Evolutionary conservation across 2,113 vertebrate species (phyloP), one percentile per base, ranked within the genome.

Genomic region (Carlito syrichta): DNA sequence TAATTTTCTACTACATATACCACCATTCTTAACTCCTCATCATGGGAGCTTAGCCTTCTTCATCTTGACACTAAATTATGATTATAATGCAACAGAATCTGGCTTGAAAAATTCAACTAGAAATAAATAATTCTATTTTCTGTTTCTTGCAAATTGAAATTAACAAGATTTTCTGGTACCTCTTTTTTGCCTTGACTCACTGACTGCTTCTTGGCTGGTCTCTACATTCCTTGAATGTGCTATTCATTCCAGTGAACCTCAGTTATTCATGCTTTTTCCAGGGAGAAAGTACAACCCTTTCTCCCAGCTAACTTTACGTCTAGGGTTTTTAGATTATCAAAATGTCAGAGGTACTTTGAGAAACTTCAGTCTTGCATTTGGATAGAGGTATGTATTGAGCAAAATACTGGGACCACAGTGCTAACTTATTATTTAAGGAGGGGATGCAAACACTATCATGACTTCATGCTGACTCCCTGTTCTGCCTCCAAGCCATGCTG

Each of bases 31-130:
- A 93, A 77, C 11, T 78, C 22, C 56, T 92, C 11, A 63, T 22
- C 11, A 35, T 27, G 9, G 40, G 66, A 40, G 8, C n/a, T 82
- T 25, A 43, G 25, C 52, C n/a, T 60, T 40, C 82, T 96, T 91
- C 48, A 66, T 50, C 56, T n/a, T 95, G 60, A 58, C 8, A 38
- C 45, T 52, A 40, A 85, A 93, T 89, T 73, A 16, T 17, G 11
- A 86, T 89, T 91, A 69, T 19, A 83, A 17, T 40, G 62, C 66
- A 56, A 92, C 4, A 52, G 32, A 74, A 63, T 91, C 60, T 62
- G 76, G 14, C 48, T 89, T 95, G 69, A 74, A 89, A 89, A 87
- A 86, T 60, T 58, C 81, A 95, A 81, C 73, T 83, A 19, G n/a
- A 79, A 91, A 40, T 38, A 73, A 77, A 74, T 60, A 68, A 89